Evolutionary conservation across 37 sponge, comb jelly and placozoan genomes (phyloP).

Genomic region (Chondrilla cf. caribensis): DNA sequence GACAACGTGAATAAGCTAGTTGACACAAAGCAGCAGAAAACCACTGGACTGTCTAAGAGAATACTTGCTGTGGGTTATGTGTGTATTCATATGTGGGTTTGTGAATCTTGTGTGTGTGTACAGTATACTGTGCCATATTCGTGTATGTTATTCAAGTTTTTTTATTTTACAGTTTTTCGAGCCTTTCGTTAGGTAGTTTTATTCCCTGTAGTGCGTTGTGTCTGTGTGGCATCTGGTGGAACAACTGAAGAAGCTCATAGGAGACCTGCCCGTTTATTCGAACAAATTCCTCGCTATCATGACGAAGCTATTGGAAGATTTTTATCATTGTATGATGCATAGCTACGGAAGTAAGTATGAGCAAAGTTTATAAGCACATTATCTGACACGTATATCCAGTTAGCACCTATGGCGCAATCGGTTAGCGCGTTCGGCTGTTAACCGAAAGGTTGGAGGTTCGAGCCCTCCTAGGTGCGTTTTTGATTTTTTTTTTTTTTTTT

Average conservation of each 20-base stretch:
- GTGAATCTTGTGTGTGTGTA: background rate
- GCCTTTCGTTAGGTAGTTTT: background rate
- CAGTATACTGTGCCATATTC: background rate
- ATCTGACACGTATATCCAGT: background rate
- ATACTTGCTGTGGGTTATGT: background rate
- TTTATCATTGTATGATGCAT: constrained; percentile 36
- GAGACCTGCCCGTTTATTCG: constrained; percentile 79
- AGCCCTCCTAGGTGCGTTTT: constrained; percentile 16
- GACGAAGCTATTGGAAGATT: constrained; percentile 49
- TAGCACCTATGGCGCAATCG: constrained; percentile 6
- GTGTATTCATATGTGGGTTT: background rate
- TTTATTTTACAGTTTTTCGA: background rate
- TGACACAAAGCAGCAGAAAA: constrained; percentile 31
- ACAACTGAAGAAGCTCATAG: constrained; percentile 71
- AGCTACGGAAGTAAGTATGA: constrained; percentile 59
- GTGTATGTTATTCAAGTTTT: background rate
- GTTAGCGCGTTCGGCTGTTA: constrained; percentile 21
- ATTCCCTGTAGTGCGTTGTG: constrained; percentile 69
- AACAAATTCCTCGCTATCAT: constrained; percentile 67
- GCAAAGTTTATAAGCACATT: background rate
- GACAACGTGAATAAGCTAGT: constrained; percentile 39
- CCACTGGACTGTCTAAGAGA: background rate
- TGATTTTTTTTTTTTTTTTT: background rate
- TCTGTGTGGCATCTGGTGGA: constrained; percentile 65
- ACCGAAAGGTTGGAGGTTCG: constrained; percentile 21